Evolutionary conservation across 2,797 vertebrate genomes (phyloP), one percentile per base, ranked within the genome.

Genomic region (Rhabdomys pumilio): DNA sequence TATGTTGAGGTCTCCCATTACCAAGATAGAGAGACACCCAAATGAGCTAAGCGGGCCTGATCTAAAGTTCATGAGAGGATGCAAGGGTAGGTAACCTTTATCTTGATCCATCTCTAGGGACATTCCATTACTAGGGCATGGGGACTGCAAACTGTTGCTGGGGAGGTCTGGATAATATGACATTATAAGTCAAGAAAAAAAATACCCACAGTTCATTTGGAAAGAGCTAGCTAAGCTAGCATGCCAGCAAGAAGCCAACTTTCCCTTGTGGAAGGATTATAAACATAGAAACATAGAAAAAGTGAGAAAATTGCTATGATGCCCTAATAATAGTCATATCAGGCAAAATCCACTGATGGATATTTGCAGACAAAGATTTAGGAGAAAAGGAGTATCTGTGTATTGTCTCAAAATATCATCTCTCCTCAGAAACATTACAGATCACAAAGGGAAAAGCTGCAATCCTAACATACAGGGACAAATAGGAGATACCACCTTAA

Each of bases 221-320:
- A 95, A 94, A 97, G n/a, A 95, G 69, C 63, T 80, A 59, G 79
- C 0, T 82, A 44, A 94, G 91, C 50, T 94, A 90, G 44, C 34
- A 85, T 75, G 26, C 6, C 44, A n/a, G 19, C 3, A 0, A 19
- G 15, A 38, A 53, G n/a, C 81, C 15, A 88, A 93, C 15, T 92
- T 26, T 73, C 69, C 26, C 77, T 86, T 94, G 57, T 55, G n/a
- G 26, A 81, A 95, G 59, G 88, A 89, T 85, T 34, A 47, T 67
- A 44, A 44, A 44, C 44, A 44, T 69, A 76, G 75, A 92, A 85
- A 90, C 24, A 19, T 3, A 92, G 75, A 92, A 77, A 57, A 20
- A 41, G 59, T 84, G 38, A 85, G 55, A 94, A 92, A 92, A 92
- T 65, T 22, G 92, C 17, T 1, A 47, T 5, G 44, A 90, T 73